Evolutionary conservation across 2,888 invertebrate species (phyloP).

Genomic region (Aproaerema taeniolella): DNA sequence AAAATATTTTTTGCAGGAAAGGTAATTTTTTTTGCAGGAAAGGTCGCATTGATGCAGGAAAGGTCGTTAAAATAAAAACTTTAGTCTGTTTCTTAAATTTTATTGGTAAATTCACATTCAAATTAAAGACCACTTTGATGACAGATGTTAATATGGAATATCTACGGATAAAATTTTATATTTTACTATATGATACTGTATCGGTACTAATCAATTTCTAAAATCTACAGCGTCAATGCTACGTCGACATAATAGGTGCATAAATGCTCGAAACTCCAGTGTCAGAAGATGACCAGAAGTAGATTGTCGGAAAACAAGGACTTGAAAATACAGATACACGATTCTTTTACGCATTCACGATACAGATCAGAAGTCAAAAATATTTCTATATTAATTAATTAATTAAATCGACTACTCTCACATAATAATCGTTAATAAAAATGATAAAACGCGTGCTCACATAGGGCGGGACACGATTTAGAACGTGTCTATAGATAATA

Average conservation of each 20-base stretch:
- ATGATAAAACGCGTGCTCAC: conserved; percentile 39
- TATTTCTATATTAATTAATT: conserved; percentile 68
- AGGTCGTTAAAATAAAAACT: not conserved
- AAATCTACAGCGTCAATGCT: conserved; percentile 62
- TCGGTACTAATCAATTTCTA: conserved; percentile 70
- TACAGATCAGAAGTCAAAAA: conserved; percentile 73
- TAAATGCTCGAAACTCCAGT: conserved; percentile 70
- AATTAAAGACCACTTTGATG: conserved; percentile 74
- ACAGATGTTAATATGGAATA: conserved; percentile 64
- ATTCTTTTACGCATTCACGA: conserved; percentile 61
- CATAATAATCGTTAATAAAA: not conserved
- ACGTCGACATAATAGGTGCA: conserved; percentile 59
- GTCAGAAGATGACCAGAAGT: conserved; percentile 51
- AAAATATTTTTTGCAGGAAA: too few relatives aligned
- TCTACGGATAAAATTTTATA: conserved; percentile 70
- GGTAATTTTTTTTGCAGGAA: too few relatives aligned
- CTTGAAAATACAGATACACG: conserved; percentile 58
- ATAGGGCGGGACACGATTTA: conserved; percentile 39
- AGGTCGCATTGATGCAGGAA: too few relatives aligned
- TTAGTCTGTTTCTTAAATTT: conserved; percentile 57
- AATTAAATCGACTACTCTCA: not conserved
- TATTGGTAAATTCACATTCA: conserved; percentile 78
- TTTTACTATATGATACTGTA: conserved; percentile 71
- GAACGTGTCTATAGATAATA: conserved; percentile 39
- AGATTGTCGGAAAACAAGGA: conserved; percentile 55